These are phyloP conservation scores for Cephalophus harveyi DNA, from an alignment of 2,113 vertebrate genomes.

Conservation along the genomic window DNA sequence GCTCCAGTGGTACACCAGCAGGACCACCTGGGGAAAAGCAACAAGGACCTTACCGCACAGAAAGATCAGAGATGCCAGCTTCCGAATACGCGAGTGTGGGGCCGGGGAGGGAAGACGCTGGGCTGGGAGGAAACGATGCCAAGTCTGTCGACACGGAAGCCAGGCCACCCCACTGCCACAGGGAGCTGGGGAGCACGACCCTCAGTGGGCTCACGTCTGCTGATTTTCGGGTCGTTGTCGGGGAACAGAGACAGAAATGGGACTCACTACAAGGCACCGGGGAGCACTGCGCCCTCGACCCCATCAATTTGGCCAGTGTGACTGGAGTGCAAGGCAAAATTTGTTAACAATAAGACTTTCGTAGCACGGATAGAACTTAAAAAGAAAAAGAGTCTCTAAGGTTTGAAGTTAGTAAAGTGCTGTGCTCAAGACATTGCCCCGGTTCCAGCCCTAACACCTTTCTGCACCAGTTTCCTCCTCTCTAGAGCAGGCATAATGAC, in stretches of 20 bases:
- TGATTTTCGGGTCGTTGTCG: rapidly evolving
- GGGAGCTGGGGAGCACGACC: background rate
- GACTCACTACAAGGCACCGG: background rate
- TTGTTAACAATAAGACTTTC: background rate
- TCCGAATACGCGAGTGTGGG: background rate
- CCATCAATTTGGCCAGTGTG: background rate
- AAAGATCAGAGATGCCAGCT: background rate
- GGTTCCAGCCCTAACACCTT: background rate
- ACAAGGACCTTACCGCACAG: background rate
- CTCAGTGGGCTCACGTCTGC: background rate
- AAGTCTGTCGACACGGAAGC: rapidly evolving
- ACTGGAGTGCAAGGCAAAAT: background rate
- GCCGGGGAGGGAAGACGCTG: background rate
- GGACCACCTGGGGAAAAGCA: slow-evolving; percentile 82
- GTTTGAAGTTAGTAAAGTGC: background rate
- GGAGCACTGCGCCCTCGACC: background rate
- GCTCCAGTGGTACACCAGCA: slow-evolving; percentile 94
- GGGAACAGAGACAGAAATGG: background rate
- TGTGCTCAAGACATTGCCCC: background rate
- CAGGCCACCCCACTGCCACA: background rate
- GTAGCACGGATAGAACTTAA: background rate
- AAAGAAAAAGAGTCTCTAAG: background rate
- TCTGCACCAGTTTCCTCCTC: background rate
- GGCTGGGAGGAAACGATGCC: background rate
- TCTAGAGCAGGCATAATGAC: background rate